Evolutionary conservation across 2,888 invertebrate species (phyloP).

Genomic region (Blera fallax): DNA sequence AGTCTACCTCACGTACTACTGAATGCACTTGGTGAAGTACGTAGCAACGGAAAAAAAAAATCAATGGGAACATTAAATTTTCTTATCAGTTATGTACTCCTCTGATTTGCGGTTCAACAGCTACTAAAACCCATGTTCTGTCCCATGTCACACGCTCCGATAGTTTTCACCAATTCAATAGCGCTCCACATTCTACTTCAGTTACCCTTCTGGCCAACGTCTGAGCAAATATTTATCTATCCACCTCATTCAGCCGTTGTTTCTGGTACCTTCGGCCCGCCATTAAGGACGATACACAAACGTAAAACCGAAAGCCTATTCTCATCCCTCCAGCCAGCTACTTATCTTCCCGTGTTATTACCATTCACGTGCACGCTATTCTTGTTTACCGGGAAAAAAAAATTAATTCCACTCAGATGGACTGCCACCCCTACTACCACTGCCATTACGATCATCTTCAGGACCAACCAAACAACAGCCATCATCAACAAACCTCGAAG

Average conservation of each 20-base stretch:
- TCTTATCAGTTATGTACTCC: neutral
- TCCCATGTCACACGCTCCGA: neutral
- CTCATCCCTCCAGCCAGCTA: slow-evolving; percentile 22
- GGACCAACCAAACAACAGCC: slow-evolving; percentile 37
- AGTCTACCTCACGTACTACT: no score
- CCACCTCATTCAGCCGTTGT: slow-evolving; percentile 40
- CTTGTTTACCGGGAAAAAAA: slow-evolving; percentile 42
- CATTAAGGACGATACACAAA: slow-evolving; percentile 10
- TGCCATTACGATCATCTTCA: slow-evolving; percentile 32
- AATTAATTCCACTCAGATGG: slow-evolving; percentile 64
- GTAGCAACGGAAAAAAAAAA: no score
- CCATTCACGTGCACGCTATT: slow-evolving; percentile 57
- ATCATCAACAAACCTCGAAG: slow-evolving; percentile 50
- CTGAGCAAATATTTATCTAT: slow-evolving; percentile 30
- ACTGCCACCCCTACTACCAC: slow-evolving; percentile 23
- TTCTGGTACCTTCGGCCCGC: slow-evolving; percentile 21
- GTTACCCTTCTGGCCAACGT: slow-evolving; percentile 32
- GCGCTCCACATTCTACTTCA: slow-evolving; percentile 21
- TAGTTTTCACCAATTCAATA: neutral
- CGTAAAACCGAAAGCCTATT: neutral
- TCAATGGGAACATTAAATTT: no score
- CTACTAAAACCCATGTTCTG: neutral
- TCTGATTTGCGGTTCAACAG: neutral
- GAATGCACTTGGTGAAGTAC: no score
- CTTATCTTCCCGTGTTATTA: slow-evolving; percentile 56